Conservation (phyloP, 2,888 invertebrate species). For the Hyposoter dolosus region DNA sequence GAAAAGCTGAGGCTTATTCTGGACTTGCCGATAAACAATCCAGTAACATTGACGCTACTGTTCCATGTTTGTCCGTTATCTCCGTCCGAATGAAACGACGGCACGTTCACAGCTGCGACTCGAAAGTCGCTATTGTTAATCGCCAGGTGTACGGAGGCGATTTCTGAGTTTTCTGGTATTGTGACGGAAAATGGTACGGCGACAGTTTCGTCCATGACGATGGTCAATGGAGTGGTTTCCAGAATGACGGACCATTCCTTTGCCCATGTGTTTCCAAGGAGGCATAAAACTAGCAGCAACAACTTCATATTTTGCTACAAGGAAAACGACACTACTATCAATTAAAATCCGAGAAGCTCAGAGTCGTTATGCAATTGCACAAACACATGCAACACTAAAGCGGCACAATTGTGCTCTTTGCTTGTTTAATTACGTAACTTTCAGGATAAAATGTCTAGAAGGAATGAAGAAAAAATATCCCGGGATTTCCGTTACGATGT, state of each 20-base stretch:
- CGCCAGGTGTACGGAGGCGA: slow-evolving; percentile 65
- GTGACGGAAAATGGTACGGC: slow-evolving; percentile 84
- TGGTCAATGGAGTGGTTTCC: slow-evolving; percentile 77
- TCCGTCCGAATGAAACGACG: slow-evolving; percentile 53
- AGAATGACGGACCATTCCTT: slow-evolving; percentile 76
- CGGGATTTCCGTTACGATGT: background rate
- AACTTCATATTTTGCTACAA: slow-evolving; percentile 51
- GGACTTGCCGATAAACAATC: slow-evolving; percentile 86
- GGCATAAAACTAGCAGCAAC: slow-evolving; percentile 32
- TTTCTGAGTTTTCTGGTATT: slow-evolving; percentile 76
- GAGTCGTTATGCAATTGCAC: slow-evolving; percentile 23
- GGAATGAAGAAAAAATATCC: background rate
- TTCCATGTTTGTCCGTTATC: slow-evolving; percentile 71
- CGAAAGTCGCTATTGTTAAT: slow-evolving; percentile 71
- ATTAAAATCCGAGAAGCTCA: background rate
- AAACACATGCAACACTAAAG: slow-evolving; percentile 6
- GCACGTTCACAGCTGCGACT: slow-evolving; percentile 70
- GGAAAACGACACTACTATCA: slow-evolving; percentile 5
- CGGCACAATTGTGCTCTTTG: background rate
- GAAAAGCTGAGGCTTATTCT: slow-evolving; percentile 71
- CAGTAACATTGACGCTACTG: slow-evolving; percentile 84
- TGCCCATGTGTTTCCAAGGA: slow-evolving; percentile 72
- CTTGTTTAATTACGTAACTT: background rate
- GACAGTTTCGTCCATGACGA: slow-evolving; percentile 85
- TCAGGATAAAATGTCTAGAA: background rate